phyloP scores from a whole-genome alignment of 1,140 invertebrate genomes.

The Zaprionus inermis region DNA sequence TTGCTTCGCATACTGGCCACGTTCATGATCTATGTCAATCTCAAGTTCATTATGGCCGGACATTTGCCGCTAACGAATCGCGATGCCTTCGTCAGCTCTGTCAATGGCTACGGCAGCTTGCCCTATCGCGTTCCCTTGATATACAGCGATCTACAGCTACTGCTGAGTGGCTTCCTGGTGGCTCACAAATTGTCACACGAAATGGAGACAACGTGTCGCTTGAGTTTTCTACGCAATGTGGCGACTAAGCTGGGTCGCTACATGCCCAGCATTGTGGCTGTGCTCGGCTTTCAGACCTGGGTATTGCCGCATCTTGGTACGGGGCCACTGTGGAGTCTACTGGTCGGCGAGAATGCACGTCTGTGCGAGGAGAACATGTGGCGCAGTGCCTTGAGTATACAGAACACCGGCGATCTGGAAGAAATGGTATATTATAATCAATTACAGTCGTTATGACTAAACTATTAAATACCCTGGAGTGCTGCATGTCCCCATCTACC shows the following conservation, averaged over 20 bases:
- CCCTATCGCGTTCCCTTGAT: conserved; percentile 87
- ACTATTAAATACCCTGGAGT: not conserved
- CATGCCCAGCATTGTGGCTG: conserved; percentile 88
- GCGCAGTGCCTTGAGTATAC: conserved; percentile 89
- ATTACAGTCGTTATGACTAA: too few relatives aligned
- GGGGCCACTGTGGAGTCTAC: conserved; percentile 89
- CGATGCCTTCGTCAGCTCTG: conserved; percentile 86
- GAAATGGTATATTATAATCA: conserved; percentile 86
- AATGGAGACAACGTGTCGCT: conserved; percentile 84
- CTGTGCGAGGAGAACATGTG: conserved; percentile 89
- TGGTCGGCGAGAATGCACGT: conserved; percentile 87
- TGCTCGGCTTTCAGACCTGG: conserved; percentile 89
- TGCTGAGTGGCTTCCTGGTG: conserved; percentile 87
- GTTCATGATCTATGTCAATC: conserved; percentile 86
- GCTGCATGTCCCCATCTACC: not conserved
- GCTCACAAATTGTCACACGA: conserved; percentile 86
- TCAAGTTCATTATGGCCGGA: conserved; percentile 87
- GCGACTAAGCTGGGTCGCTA: conserved; percentile 86
- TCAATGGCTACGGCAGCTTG: conserved; percentile 86
- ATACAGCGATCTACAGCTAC: conserved; percentile 88
- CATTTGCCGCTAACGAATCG: conserved; percentile 87
- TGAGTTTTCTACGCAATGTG: conserved; percentile 86
- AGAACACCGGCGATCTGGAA: conserved; percentile 89
- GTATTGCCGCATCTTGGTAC: conserved; percentile 88
- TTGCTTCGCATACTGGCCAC: conserved; percentile 87